Evolutionary conservation across 2,888 invertebrate species (phyloP), one percentile per base, ranked within the genome.

Genomic region (Dastarcus helophoroides): DNA sequence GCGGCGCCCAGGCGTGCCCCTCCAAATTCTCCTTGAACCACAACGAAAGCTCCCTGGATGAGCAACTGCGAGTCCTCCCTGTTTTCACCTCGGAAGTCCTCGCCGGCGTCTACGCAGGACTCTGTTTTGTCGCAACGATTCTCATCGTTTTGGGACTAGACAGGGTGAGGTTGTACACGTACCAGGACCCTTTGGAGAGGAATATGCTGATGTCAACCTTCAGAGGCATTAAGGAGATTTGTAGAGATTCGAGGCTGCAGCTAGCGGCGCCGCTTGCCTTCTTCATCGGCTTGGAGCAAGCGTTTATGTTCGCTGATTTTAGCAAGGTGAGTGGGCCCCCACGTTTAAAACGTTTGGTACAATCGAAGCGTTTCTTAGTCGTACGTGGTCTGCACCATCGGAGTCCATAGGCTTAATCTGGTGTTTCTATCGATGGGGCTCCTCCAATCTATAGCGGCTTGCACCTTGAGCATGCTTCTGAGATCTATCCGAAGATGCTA

Each of bases 231-330:
- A 60, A 54, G 31, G 62, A 62, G 19, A 62, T 68, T 2, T 69
- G 76, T 41, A 66, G 66, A 35, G 79, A 79, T 51, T 69, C 72
- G 1, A 65, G 73, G 29, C 60, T 83, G 19, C 67, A 79, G 43
- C 69, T 83, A 19, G 78, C 79, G 2, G 76, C 78, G 0, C 84
- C 85, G 0, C 67, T 85, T 59, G 79, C 81, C 3, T 65, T 83
- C 22, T 86, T 84, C 50, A 82, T 85, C 40, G 85, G 85, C 37
- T 68, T 84, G 35, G 84, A 85, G 56, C 85, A 85, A 62, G 84
- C 82, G 42, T 84, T 85, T 56, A 81, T 86, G 65, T 75, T 79
- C 53, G 77, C 80, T 5, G 84, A 84, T 50, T 85, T 84, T 58
- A 75, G 81, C 53, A 77, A 82, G 69, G 83, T 80, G 50, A 54